Conservation (phyloP, 2,888 invertebrate species). For the Scaptomyza polygonia region DNA sequence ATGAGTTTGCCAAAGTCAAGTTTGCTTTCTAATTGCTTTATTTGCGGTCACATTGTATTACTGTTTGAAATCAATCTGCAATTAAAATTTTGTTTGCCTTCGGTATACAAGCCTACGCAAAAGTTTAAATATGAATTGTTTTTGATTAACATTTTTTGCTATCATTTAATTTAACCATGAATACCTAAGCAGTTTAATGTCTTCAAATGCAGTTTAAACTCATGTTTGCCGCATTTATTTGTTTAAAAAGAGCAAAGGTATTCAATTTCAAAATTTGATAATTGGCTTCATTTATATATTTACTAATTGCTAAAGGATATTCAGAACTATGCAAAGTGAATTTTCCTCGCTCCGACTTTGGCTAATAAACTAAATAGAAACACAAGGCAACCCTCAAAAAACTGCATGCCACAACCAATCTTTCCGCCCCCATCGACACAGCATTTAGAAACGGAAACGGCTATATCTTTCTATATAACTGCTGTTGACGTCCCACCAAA, state of each 20-base stretch:
- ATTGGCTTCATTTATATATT: not conserved
- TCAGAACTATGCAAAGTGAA: not conserved
- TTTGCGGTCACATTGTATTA: conserved; percentile 2
- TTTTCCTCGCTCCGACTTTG: not conserved
- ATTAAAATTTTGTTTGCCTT: not conserved
- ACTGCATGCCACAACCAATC: no score
- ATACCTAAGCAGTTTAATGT: not conserved
- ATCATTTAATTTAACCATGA: not conserved
- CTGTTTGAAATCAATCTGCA: not conserved
- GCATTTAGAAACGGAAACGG: no score
- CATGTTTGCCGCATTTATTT: not conserved
- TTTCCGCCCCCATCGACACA: no score
- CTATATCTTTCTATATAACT: no score
- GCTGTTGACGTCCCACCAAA: no score
- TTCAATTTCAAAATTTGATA: not conserved
- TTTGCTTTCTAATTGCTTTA: conserved; percentile 3
- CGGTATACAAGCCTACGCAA: not conserved
- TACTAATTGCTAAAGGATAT: not conserved
- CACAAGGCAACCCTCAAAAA: no score
- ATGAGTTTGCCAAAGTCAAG: conserved; percentile 7
- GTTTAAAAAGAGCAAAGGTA: not conserved
- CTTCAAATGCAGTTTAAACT: not conserved
- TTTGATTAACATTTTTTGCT: not conserved
- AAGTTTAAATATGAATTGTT: not conserved
- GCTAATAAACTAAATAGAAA: no score